Percentiles rank a stretch among this genome's conserved stretches.
These are phyloP conservation scores for Watersipora subatra DNA, from an alignment of 1,140 invertebrate species.

Conservation along the genomic window DNA sequence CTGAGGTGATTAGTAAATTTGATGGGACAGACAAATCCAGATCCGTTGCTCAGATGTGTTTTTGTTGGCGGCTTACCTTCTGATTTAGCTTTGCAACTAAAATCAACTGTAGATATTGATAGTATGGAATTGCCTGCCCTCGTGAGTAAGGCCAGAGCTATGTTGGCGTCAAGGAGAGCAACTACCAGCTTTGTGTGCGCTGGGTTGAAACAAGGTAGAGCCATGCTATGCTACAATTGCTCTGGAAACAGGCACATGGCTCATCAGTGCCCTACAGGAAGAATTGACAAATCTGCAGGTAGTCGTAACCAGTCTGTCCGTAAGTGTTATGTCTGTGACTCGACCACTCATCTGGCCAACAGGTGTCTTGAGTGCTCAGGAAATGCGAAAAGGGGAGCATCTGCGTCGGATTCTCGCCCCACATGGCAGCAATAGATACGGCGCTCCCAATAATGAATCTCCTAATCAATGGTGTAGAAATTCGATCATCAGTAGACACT, in stretches of 20 bases:
- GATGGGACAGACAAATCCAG: neutral
- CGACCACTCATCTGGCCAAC: neutral
- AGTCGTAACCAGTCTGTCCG: neutral
- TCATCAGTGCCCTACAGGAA: neutral
- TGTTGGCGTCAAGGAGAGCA: neutral
- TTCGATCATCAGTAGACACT: neutral
- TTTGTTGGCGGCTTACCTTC: neutral
- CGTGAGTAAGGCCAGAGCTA: neutral
- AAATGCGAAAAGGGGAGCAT: neutral
- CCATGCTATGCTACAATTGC: neutral
- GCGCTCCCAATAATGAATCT: neutral
- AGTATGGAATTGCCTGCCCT: neutral
- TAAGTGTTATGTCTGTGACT: neutral
- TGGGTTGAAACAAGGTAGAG: neutral
- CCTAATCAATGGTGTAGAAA: neutral
- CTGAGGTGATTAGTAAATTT: neutral
- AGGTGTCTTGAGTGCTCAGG: neutral
- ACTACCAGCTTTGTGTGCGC: neutral
- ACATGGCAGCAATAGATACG: neutral
- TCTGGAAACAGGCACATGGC: neutral
- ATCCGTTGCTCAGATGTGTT: neutral
- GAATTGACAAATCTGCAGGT: neutral
- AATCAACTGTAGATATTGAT: neutral
- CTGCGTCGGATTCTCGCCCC: neutral
- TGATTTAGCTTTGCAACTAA: neutral